Conservation (phyloP, 2,113 vertebrate genomes). For the Eleginops maclovinus region DNA sequence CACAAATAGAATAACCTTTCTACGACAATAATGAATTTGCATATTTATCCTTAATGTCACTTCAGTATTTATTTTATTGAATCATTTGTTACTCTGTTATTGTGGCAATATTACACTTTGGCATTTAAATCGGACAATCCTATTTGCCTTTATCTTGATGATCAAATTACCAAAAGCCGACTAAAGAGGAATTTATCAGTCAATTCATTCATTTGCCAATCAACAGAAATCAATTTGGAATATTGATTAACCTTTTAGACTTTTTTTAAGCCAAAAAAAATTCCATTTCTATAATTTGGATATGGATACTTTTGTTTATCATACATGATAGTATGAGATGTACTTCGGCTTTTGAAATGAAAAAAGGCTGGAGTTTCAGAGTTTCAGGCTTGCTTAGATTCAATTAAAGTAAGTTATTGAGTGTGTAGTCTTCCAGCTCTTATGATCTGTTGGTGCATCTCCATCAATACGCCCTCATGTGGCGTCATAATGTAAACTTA, state of each 20-base stretch:
- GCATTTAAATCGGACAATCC: neutral
- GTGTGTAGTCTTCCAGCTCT: neutral
- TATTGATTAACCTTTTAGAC: neutral
- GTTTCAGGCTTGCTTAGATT: slow-evolving; percentile 1
- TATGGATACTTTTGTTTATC: neutral
- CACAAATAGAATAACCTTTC: neutral
- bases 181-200: no score
- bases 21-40: neutral
- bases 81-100: no score
- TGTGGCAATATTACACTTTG: no score
- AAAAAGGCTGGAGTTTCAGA: no score
- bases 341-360: no score
- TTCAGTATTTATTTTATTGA: no score
- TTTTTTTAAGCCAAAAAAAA: neutral
- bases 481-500: slow-evolving; percentile 41
- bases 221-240: neutral
- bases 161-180: neutral
- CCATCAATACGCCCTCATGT: slow-evolving; percentile 67
- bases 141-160: neutral
- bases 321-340: neutral
- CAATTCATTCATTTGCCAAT: neutral
- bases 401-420: slow-evolving; percentile 5
- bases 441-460: neutral
- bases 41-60: neutral
- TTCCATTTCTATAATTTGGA: neutral